Base-by-base conservation (phyloP, 2,888 invertebrate genomes). In the Conchocele bisecta region DNA sequence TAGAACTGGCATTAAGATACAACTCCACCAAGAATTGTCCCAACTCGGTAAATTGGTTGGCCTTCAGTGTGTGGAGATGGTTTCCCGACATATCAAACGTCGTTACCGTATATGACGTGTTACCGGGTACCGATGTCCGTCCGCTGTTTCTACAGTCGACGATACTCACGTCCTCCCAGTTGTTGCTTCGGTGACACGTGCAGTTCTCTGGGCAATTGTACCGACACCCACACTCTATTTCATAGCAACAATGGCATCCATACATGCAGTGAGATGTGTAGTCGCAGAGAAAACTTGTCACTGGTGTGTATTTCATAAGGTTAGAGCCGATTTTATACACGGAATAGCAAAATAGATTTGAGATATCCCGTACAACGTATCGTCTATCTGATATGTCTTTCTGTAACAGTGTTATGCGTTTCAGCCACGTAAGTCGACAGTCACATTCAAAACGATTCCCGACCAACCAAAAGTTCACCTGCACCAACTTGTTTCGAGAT, bases 361-460 rank as follows among this genome's bases (percentile, higher is more conserved):
- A 7, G 6, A 28, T 17, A 22, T 48, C 48, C 6, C 26, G 4
- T 28, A 48, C 31, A n/a, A 28, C 17, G 22, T 28, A 48, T 17
- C 3, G 5, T 24, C 5, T 5, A 51, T 13, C 6, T 20, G n/a
- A 29, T 2, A 3, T 5, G 3, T 22, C 6, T 9, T 11, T n/a
- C 6, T 51, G 33, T 33, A 29, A 7, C 4, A 3, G 17, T 1
- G 5, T 13, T 13, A 1, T 35, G 3, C 35, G 6, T 13, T 33
- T 51, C 2, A 51, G 33, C 51, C 51, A 51, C 2, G 33, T 35
- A 6, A 51, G 33, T 6, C 35, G 13, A 31, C 51, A 51, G 33
- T 51, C 51, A n/a, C 51, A 51, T 9, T 31, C 15, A 33, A 31
- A 51, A 5, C 33, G 33, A 51, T 51, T 51, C 13, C 20, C 17